Conservation (phyloP, 1,140 invertebrate genomes). For the Drosophila subobscura region DNA sequence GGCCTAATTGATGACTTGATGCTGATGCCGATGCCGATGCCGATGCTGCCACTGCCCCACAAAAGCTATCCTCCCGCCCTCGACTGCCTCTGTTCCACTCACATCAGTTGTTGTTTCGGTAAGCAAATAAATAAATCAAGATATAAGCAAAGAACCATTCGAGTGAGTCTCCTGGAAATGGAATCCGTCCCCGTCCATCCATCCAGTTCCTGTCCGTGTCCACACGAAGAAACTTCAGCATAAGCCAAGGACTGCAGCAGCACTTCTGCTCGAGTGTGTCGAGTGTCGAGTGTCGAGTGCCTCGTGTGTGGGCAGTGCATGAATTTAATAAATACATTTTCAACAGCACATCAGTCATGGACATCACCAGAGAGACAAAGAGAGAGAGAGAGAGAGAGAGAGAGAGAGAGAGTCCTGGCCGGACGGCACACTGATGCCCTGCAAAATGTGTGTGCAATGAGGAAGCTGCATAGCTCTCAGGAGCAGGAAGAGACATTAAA, state of each 20-base stretch:
- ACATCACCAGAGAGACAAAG: not conserved
- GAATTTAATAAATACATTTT: slow-evolving; percentile 70
- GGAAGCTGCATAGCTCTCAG: no score
- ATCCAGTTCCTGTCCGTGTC: slow-evolving; percentile 4
- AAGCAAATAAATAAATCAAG: slow-evolving; percentile 50
- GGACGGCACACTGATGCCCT: no score
- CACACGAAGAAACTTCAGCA: no score
- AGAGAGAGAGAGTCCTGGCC: no score
- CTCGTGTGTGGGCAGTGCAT: slow-evolving; percentile 65
- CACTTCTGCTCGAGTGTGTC: no score
- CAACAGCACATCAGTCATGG: slow-evolving; percentile 57
- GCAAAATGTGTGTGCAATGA: no score
- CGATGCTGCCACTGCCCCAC: not conserved
- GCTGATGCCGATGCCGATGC: slow-evolving; percentile 18
- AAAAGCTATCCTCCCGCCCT: not conserved
- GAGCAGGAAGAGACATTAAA: not conserved
- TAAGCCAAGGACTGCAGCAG: no score
- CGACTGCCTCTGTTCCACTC: not conserved
- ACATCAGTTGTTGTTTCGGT: slow-evolving; percentile 18
- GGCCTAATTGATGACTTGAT: slow-evolving; percentile 62
- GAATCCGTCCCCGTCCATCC: slow-evolving; percentile 36
- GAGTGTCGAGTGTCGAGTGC: not conserved
- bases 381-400: no score
- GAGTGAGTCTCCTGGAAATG: slow-evolving; percentile 21
- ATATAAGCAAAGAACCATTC: slow-evolving; percentile 34